Conservation (phyloP, 2,113 vertebrate genomes). For the Cryptotis parvus region DNA sequence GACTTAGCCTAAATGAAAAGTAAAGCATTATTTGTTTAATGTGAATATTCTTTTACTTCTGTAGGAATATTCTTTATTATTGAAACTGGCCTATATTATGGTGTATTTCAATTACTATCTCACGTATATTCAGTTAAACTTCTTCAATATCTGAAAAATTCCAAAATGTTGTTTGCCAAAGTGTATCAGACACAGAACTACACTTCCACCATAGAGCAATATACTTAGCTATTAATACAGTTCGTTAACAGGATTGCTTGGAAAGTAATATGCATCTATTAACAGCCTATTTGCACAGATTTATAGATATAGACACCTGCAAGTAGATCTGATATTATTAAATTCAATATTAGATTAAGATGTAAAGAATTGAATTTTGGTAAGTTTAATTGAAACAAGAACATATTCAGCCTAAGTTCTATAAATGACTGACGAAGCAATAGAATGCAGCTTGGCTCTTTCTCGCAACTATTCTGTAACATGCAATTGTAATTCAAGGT, state of each 20-base stretch:
- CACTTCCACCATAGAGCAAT: not conserved
- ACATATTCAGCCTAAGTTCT: slow-evolving; percentile 1
- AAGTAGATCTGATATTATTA: no score
- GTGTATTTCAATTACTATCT: not conserved
- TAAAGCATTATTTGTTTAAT: not conserved
- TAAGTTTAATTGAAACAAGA: not conserved
- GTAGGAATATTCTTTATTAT: not conserved
- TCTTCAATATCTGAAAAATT: not conserved
- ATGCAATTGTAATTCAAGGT: slow-evolving; percentile 39
- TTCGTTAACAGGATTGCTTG: not conserved
- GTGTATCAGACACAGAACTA: not conserved
- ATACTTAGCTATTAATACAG: not conserved
- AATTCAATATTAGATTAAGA: no score
- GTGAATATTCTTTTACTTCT: not conserved
- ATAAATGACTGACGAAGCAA: not conserved
- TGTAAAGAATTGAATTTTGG: not conserved
- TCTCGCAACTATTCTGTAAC: not conserved
- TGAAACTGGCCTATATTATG: accelerated
- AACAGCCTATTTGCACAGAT: not conserved
- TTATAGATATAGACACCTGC: no score
- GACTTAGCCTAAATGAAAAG: not conserved
- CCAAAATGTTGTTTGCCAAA: not conserved
- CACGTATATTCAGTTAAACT: not conserved
- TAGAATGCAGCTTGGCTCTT: not conserved
- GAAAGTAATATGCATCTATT: not conserved